Base-by-base conservation (phyloP, 1,140 invertebrate species). In the Drosophila pruinosa region DNA sequence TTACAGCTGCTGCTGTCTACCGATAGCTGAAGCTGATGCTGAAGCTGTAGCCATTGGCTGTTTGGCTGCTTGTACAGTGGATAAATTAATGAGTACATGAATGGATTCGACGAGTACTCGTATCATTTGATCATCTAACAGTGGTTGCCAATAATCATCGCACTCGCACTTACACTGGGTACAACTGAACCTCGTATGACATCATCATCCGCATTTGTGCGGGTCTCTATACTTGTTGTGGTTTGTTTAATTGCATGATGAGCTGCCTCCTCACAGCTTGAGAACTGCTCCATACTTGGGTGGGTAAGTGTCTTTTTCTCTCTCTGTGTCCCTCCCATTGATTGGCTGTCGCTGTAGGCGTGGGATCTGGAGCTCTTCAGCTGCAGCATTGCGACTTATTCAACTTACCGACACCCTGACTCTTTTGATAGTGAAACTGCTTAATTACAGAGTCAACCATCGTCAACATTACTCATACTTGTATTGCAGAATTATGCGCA, bases 51-150 rank as follows among this genome's bases (percentile, higher is more conserved):
- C 39, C 47, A 22, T 26, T 45, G 39, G 24, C 21, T 69, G 59
- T 28, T 64, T 47, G 26, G 54, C 24, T 50, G n/a, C n/a, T n/a
- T n/a, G n/a, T n/a, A n/a, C n/a, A n/a, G n/a, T 17, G 50, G 56
- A 64, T 61, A 88, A 82, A 88, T 88, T 89, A 88, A 88, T 81
- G 82, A 82, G 78, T 77, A 89, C 75, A 88, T 88, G 68, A 78
- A 89, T 75, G 83, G 82, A 83, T 76, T 82, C 75, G 57, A 77
- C 81, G 31, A 34, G 31, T 78, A 57, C 65, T 73, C 73, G 53
- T 38, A 72, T 76, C 63, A 73, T 72, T 70, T 73, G 81, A 86
- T 88, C 81, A 86, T 80, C 77, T 80, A 86, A 85, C 81, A 81
- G 64, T 86, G 73, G 59, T 79, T 86, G 77, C 81, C 59, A 85